Base-by-base conservation (phyloP, 1,140 invertebrate species). In the Sitophilus oryzae region DNA sequence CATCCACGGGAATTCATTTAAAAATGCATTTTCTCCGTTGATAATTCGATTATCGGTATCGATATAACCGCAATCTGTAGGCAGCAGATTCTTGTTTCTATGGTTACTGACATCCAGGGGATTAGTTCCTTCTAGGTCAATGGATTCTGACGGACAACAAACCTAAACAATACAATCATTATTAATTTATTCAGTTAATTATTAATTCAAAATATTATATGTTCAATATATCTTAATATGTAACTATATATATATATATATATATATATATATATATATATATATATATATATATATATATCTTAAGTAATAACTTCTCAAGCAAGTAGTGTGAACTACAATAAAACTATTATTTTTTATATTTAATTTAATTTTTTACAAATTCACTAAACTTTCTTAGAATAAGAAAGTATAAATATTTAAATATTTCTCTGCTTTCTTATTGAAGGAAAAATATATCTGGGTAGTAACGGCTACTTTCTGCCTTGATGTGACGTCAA, bases 1-100 rank as follows among this genome's bases (percentile, higher is more conserved):
- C 82, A 83, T 84, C 83, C 83, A 85, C 0, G 83, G 82, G 65
- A 78, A 82, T 53, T 84, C 79, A 49, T 75, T 76, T 1, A 84
- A 55, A 1, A 65, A 65, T 0, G 82, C 81, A 52, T 74, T 73
- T 18, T 79, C 76, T 0, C 82, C 83, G 9, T 77, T 76, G 16
- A 77, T 62, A 23, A 85, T 77, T 60, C 69, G 77, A 16, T 74
- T 63, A 19, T 66, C 47, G 3, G 53, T 62, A n/a, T 55, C 48
- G 1, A 73, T 18, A 0, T 62, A 56, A 0, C 78, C 77, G 25
- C 79, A 80, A 0, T 55, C 43, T 2, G 58, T 20, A 1, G 59
- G 51, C 14, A 85, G 45, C 0, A 84, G 60, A 30, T 64, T 47
- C 0, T 80, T 46, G 64, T 83, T 84, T 8, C 59, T 71, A 59